A percentile compares a stretch with the other conserved stretches of the same genome.
phyloP scores from a whole-genome alignment of 2,797 vertebrate genomes.

The Bufotes viridis region DNA sequence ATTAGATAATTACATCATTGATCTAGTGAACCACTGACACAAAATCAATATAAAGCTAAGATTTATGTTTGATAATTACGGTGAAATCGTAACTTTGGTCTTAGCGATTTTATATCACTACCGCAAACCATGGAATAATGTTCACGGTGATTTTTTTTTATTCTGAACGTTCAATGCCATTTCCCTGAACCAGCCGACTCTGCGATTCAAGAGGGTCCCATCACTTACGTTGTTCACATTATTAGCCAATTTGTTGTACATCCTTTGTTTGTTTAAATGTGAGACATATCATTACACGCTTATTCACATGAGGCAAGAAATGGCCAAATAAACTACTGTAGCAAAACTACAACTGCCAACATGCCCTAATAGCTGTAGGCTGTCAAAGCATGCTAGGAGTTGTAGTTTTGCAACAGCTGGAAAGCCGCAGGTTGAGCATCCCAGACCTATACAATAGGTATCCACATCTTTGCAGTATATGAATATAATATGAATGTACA shows the following conservation, averaged over 20 bases:
- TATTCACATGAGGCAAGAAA: neutral
- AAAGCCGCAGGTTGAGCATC: too few relatives aligned
- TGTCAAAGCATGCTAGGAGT: too few relatives aligned
- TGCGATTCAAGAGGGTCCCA: neutral
- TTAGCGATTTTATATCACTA: neutral
- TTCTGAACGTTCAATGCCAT: neutral
- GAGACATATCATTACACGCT: neutral
- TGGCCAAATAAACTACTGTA: neutral
- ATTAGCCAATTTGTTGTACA: neutral
- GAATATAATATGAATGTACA: neutral
- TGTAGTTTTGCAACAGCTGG: too few relatives aligned
- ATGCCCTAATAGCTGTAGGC: too few relatives aligned
- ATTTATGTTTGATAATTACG: conserved; percentile 37
- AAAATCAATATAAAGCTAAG: neutral
- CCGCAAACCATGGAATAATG: neutral
- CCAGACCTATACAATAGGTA: neutral
- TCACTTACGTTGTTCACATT: neutral
- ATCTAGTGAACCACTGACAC: neutral
- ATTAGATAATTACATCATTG: conserved; percentile 44
- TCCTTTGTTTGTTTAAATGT: neutral
- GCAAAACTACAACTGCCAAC: too few relatives aligned
- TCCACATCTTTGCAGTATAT: neutral
- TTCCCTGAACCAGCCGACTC: neutral
- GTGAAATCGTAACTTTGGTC: neutral
- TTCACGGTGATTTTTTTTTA: neutral